Percentiles rank a stretch among this genome's conserved stretches.
Conservation (phyloP, 1,140 invertebrate genomes). For the Drosophila eugracilis region DNA sequence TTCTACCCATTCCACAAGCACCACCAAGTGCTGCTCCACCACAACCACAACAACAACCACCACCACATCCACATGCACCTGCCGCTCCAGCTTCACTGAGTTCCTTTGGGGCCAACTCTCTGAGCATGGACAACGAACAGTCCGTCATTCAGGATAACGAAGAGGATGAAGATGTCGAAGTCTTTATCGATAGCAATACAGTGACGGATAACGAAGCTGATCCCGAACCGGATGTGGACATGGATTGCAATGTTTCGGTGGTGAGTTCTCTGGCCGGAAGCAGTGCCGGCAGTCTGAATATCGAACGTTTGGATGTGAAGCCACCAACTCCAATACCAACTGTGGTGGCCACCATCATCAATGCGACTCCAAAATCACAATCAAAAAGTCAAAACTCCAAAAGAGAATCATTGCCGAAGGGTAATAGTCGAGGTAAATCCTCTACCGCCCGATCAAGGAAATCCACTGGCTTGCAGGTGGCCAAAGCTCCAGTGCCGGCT, state of each 20-base stretch:
- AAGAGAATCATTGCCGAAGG: constrained; percentile 1
- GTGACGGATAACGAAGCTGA: constrained; percentile 84
- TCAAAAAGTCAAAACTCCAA: neutral
- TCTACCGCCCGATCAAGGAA: neutral
- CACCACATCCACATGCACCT: neutral
- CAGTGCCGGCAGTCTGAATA: constrained; percentile 82
- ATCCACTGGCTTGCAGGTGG: constrained; percentile 55
- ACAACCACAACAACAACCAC: neutral
- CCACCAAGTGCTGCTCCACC: constrained; percentile 2
- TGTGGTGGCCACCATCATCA: neutral
- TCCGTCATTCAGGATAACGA: neutral
- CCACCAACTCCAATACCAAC: constrained; percentile 7
- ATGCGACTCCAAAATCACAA: too few species aligned
- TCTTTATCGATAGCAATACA: constrained; percentile 81
- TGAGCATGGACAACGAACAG: neutral
- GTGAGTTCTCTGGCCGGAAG: constrained; percentile 69
- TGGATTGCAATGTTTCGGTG: constrained; percentile 75
- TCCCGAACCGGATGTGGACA: constrained; percentile 41
- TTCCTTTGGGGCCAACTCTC: neutral
- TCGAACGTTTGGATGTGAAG: constrained; percentile 74
- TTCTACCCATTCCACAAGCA: constrained; percentile 45
- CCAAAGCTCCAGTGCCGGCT: constrained; percentile 63
- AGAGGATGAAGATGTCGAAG: constrained; percentile 67
- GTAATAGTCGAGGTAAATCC: neutral
- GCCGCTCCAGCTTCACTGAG: constrained; percentile 2